These are phyloP conservation scores for Ibidorhyncha struthersii DNA, from an alignment of 2,113 vertebrate genomes.

Conservation along the genomic window DNA sequence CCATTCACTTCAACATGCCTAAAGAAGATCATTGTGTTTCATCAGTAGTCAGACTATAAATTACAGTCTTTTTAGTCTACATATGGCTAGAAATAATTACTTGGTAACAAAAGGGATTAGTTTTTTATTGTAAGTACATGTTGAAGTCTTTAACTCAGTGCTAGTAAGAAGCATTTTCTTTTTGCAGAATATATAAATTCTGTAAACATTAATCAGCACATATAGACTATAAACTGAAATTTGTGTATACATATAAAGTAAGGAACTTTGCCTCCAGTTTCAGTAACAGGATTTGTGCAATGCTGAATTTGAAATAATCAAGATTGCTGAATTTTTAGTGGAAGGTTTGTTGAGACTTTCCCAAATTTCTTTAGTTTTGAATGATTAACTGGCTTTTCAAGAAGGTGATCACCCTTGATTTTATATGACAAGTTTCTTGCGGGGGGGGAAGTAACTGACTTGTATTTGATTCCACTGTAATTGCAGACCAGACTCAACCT, in stretches of 20 bases:
- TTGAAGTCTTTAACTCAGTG: not conserved
- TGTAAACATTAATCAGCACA: constrained; percentile 9
- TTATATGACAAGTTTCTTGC: not conserved
- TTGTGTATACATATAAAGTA: not conserved
- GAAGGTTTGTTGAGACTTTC: not conserved
- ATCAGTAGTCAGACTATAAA: not conserved
- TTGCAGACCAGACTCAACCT: not conserved
- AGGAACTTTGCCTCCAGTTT: constrained; percentile 22
- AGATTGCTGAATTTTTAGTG: not conserved
- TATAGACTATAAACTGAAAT: not conserved
- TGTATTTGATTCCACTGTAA: not conserved
- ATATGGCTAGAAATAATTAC: not conserved
- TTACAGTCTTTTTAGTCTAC: not conserved
- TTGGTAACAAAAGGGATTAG: not conserved
- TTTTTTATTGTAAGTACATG: not conserved
- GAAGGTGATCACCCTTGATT: not conserved
- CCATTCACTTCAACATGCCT: not conserved
- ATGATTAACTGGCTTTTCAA: not conserved
- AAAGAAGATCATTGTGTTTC: not conserved
- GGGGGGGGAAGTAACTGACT: not conserved
- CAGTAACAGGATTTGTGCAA: not conserved
- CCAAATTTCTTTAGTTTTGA: not conserved
- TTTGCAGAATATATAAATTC: not conserved
- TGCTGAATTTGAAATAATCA: not conserved
- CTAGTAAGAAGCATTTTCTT: not conserved